Conservation (phyloP, 1,140 invertebrate species). For the Riptortus pedestris region DNA sequence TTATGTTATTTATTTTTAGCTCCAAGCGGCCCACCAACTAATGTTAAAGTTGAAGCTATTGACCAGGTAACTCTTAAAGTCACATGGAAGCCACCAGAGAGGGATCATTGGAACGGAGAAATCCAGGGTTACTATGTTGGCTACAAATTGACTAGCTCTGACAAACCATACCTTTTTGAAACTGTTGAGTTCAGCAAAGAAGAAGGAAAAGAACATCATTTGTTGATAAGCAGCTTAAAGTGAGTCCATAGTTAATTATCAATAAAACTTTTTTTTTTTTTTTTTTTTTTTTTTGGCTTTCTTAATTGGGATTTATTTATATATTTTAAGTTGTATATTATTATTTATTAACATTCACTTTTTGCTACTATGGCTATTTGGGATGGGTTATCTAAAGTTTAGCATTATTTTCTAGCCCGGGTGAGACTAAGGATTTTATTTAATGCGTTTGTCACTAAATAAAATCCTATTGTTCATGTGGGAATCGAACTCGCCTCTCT, state of each 20-base stretch:
- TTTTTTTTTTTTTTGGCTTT: no score
- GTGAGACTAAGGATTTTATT: no score
- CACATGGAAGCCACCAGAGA: slow-evolving; percentile 83
- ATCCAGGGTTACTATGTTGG: slow-evolving; percentile 84
- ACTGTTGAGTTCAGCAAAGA: slow-evolving; percentile 85
- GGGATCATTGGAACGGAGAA: slow-evolving; percentile 86
- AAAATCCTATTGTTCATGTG: no score
- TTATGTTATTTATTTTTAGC: slow-evolving; percentile 37
- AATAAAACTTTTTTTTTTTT: no score
- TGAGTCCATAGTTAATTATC: slow-evolving; percentile 36
- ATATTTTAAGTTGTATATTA: background rate
- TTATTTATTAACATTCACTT: no score
- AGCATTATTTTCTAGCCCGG: background rate
- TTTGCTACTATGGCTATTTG: no score
- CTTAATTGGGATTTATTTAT: no score
- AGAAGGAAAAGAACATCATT: slow-evolving; percentile 78
- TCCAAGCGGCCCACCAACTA: slow-evolving; percentile 70
- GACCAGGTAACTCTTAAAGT: slow-evolving; percentile 86
- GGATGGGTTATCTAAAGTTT: background rate
- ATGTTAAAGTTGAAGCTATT: slow-evolving; percentile 76
- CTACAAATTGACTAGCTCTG: slow-evolving; percentile 75
- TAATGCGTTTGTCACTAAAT: no score
- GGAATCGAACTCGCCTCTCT: no score
- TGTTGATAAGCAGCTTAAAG: slow-evolving; percentile 71
- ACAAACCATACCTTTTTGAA: slow-evolving; percentile 83